Base-by-base conservation (phyloP, 2,888 invertebrate species). In the Lochmaea capreae region DNA sequence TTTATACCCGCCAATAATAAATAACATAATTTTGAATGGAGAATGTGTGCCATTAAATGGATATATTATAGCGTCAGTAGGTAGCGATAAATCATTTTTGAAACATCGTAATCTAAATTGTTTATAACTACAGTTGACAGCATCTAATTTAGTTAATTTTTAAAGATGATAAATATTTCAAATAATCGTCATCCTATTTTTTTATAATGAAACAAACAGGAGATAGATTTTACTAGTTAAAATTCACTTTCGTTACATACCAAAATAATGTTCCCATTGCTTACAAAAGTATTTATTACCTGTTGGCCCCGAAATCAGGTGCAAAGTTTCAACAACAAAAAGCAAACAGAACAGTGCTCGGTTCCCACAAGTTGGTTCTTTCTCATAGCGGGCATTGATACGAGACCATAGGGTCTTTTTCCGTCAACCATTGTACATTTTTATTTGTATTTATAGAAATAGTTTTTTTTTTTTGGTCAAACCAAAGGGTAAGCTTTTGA, bases 301-400 rank as follows among this genome's bases (percentile, higher is more conserved):
- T 74, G 71, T 69, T 63, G 63, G 62, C 33, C 67, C 63, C 58
- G 54, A 67, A 70, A 76, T 74, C 76, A 76, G 76, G 76, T 76
- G 76, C 72, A 63, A 66, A 72, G 11, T 12, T 46, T 54, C 14
- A 12, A 69, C 72, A 68, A 74, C 63, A 43, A 63, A 66, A 62
- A 42, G 65, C 46, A 73, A 65, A 73, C 22, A 62, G 67, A 67
- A 49, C 14, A 59, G 67, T 52, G 71, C 42, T 71, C 54, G 65
- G 71, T 71, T 71, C 71, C 66, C 71, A 71, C 71, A 71, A 54
- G 49, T 69, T 42, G 49, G 73, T 49, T 73, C 68, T 52, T 68
- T 59, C 68, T 49, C 65, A 69, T 65, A 68, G 43, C 43, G 33
- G 62, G 49, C 58, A 69, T 73, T 72, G 52, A 73, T 65, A 69